phyloP scores from a whole-genome alignment of 2,888 invertebrate genomes.

The Panzeria rudis region DNA sequence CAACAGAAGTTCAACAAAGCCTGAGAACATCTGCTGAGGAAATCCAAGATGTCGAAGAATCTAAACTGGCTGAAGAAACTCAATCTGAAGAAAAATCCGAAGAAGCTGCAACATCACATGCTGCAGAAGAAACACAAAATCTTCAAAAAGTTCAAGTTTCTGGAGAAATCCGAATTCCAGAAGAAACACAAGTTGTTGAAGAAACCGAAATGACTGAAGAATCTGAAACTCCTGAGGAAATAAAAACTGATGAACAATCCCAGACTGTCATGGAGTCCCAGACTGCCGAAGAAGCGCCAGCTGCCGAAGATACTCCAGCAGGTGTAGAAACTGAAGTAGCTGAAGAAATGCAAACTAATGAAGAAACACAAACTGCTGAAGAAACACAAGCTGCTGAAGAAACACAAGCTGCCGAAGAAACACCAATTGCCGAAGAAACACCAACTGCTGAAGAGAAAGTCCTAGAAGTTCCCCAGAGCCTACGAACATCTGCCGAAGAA shows the following conservation, averaged over 20 bases:
- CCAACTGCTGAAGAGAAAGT: slow-evolving; percentile 12
- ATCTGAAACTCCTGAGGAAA: not conserved
- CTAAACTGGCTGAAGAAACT: not conserved
- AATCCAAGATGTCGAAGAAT: not conserved
- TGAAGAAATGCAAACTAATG: not conserved
- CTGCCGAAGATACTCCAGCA: not conserved
- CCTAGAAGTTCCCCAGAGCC: not conserved
- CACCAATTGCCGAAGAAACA: not conserved
- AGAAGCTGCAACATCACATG: slow-evolving; percentile 11
- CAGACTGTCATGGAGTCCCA: not conserved
- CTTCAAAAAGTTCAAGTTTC: not conserved
- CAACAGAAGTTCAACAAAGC: slow-evolving; percentile 18
- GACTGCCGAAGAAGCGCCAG: not conserved
- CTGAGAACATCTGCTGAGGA: slow-evolving; percentile 4
- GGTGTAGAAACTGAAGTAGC: not conserved
- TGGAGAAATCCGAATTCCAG: slow-evolving; percentile 38
- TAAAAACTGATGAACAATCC: not conserved
- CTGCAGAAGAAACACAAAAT: slow-evolving; percentile 2
- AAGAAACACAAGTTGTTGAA: slow-evolving; percentile 45
- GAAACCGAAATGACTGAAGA: slow-evolving; percentile 10
- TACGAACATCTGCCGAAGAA: slow-evolving; percentile 16
- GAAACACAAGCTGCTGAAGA: not conserved
- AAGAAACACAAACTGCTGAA: not conserved
- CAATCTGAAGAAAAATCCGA: slow-evolving; percentile 34
- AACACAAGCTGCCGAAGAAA: not conserved